Evolutionary conservation across 2,888 invertebrate genomes (phyloP).

Genomic region (Chloroclystis v-ata): DNA sequence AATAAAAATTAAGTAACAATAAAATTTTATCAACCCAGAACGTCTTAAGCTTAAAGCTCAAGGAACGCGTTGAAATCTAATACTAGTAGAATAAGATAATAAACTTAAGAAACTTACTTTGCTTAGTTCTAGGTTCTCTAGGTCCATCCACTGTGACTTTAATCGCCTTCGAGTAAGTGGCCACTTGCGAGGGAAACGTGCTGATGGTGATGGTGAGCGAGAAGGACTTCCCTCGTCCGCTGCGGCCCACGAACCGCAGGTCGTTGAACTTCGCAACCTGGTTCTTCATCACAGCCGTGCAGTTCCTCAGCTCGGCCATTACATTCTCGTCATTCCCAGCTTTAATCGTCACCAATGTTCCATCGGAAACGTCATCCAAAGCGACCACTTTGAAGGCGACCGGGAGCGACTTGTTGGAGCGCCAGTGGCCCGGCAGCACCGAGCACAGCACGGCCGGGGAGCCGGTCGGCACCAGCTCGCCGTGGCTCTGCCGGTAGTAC

Average conservation of each 20-base stretch:
- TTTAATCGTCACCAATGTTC: conserved; percentile 93
- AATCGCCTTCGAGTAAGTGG: conserved; percentile 96
- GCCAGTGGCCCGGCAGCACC: conserved; percentile 95
- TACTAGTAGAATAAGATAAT: conserved; percentile 16
- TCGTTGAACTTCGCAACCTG: conserved; percentile 99
- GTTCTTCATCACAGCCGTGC: conserved; percentile 96
- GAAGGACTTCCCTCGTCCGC: conserved; percentile 97
- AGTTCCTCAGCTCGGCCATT: conserved; percentile 96
- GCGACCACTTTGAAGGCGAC: conserved; percentile 97
- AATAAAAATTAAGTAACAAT: no score
- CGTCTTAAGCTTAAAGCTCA: conserved; percentile 14
- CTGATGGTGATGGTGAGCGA: conserved; percentile 96
- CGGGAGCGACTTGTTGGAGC: conserved; percentile 97
- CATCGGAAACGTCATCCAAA: conserved; percentile 94
- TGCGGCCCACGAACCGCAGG: conserved; percentile 97
- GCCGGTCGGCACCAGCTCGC: conserved; percentile 95
- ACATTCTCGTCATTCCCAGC: conserved; percentile 99
- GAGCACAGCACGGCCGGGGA: conserved; percentile 97
- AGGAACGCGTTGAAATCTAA: conserved; percentile 22
- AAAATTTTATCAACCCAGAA: no score
- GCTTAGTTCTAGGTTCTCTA: conserved; percentile 96
- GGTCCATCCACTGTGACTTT: conserved; percentile 99
- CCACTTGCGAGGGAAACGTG: conserved; percentile 87
- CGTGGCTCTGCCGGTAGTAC: conserved; percentile 91
- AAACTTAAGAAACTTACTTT: conserved; percentile 84